phyloP scores from a whole-genome alignment of 92 coral and sea anemone species.

The Paragorgia papillata region DNA sequence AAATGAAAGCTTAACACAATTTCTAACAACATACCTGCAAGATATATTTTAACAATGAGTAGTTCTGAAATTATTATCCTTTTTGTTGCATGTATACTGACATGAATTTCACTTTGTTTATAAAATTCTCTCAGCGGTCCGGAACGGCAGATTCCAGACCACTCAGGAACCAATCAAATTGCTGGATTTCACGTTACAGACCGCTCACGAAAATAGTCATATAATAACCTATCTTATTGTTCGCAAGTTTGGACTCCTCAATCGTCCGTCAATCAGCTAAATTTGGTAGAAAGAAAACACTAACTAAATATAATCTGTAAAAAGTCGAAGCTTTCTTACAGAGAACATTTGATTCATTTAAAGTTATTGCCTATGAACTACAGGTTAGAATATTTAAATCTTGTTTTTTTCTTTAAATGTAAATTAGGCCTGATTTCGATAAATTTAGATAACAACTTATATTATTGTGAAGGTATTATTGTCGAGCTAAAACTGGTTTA shows the following conservation, averaged over 20 bases:
- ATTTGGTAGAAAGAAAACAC: constrained; percentile 9
- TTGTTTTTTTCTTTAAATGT: not conserved
- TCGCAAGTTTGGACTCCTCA: constrained; percentile 33
- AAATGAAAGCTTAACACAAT: no score
- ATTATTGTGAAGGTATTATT: not conserved
- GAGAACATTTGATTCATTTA: constrained; percentile 5
- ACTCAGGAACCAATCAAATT: no score
- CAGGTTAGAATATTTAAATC: not conserved
- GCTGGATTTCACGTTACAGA: no score
- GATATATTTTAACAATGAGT: no score
- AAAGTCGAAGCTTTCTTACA: constrained; percentile 11
- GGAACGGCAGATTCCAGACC: no score
- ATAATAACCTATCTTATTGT: constrained; percentile 19
- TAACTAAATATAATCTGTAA: constrained; percentile 13
- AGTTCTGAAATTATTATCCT: no score
- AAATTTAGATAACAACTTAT: not conserved
- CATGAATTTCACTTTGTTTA: no score
- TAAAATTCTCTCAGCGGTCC: no score
- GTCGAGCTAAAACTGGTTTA: not conserved
- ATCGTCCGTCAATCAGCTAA: constrained; percentile 13
- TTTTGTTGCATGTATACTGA: no score
- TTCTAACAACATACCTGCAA: no score
- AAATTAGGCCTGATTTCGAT: not conserved
- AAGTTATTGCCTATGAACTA: not conserved
- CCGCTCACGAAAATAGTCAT: constrained; percentile 1